These are phyloP conservation scores for Thinocorus orbignyianus DNA, from an alignment of 2,113 vertebrate species.

Conservation along the genomic window DNA sequence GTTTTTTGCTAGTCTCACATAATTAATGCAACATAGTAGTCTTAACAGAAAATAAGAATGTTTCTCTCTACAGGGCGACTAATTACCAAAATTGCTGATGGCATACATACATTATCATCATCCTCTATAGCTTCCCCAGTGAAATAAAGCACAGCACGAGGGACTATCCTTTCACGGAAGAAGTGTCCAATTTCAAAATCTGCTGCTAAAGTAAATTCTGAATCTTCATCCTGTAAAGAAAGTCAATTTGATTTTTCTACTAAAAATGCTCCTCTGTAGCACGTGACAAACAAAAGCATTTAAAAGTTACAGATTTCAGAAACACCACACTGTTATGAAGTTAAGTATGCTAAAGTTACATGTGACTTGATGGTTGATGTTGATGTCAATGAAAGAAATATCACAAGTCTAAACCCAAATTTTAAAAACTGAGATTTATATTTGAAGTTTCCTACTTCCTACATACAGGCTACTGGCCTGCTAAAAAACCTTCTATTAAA, in stretches of 20 bases:
- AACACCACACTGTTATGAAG: neutral
- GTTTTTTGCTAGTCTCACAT: neutral
- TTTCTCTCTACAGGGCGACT: neutral
- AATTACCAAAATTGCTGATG: neutral
- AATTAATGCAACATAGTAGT: neutral
- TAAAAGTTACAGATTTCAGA: neutral
- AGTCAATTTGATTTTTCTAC: neutral
- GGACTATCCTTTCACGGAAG: constrained; percentile 95
- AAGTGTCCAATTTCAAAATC: constrained; percentile 98
- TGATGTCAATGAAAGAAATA: neutral
- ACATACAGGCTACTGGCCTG: neutral
- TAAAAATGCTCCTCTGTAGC: no score
- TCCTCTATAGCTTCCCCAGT: constrained; percentile 97
- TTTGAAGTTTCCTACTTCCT: neutral
- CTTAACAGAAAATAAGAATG: neutral
- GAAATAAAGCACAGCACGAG: constrained; percentile 96
- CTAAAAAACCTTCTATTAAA: neutral
- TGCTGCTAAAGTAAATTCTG: constrained; percentile 89
- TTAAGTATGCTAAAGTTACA: no score
- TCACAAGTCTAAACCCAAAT: neutral
- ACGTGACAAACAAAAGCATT: neutral
- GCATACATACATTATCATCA: constrained; percentile 88
- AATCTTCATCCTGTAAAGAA: constrained; percentile 90
- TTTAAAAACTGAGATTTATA: neutral
- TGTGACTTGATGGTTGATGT: no score